A percentile compares a stretch with the other conserved stretches of the same genome.
These are phyloP conservation scores for Rosalia funebris DNA, from an alignment of 2,888 invertebrate genomes.

Conservation along the genomic window DNA sequence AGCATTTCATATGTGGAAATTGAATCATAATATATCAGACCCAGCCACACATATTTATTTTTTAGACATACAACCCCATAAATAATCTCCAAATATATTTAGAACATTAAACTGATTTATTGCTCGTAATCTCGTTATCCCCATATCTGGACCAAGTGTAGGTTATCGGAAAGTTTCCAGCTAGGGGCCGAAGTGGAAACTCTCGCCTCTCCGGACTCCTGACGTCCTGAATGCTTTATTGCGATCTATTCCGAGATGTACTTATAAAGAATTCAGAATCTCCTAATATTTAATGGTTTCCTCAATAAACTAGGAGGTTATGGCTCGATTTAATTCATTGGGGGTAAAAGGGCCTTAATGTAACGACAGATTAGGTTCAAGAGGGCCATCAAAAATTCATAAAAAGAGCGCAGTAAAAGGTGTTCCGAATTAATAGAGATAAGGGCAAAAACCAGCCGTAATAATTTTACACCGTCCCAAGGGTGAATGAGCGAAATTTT, in stretches of 20 bases:
- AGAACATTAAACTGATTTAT: slow-evolving; percentile 17
- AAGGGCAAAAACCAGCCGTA: too few species aligned
- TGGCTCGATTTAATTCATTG: too few species aligned
- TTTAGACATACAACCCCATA: slow-evolving; percentile 12
- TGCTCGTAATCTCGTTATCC: slow-evolving; percentile 7
- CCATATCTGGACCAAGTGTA: slow-evolving; percentile 2
- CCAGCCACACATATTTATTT: neutral
- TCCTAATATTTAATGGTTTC: neutral
- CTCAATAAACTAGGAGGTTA: too few species aligned
- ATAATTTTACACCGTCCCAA: too few species aligned
- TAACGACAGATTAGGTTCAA: too few species aligned
- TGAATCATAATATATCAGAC: neutral
- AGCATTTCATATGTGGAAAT: too few species aligned
- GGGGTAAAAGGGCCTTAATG: too few species aligned
- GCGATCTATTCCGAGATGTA: neutral
- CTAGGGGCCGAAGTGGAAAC: neutral
- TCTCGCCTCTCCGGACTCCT: neutral
- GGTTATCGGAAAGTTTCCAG: slow-evolving; percentile 2
- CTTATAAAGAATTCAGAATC: neutral
- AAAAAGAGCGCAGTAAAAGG: too few species aligned
- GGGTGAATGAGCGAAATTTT: too few species aligned
- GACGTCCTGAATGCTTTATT: neutral
- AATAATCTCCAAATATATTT: slow-evolving; percentile 15
- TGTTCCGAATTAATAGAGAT: too few species aligned
- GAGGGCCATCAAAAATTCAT: too few species aligned